Evolutionary conservation across 2,113 vertebrate genomes (phyloP), one percentile per base, ranked within the genome.

Genomic region (Passer montanus): DNA sequence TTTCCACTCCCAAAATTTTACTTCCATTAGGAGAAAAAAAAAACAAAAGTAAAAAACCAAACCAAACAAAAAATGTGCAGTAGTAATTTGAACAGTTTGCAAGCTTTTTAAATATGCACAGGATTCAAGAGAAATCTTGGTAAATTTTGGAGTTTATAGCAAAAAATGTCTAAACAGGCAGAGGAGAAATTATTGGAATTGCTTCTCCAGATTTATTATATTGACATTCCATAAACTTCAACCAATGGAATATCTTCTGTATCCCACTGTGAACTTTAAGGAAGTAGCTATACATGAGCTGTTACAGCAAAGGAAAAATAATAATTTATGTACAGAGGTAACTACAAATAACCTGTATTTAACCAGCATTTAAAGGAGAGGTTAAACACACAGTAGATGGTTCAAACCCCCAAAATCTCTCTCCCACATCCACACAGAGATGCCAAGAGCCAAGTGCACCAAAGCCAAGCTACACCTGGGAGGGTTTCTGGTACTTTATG

Each of bases 271-370:
- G 47, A 72, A 11, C 22, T 37, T 31, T 18, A n/a, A 17, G n/a
- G 67, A 80, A 77, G 26, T 4, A 47, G 31, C 63, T 7, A 35
- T 0, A 49, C 3, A 0, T 0, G 1, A 64, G 13, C 4, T 21
- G 15, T 6, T 35, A 37, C 35, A 87, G 24, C 5, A 50, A 60
- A 28, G 27, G 5, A 47, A 76, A 66, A 35, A 35, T 2, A 17
- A 15, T 4, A 35, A 46, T 41, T 72, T 79, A 37, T 1, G 5
- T 30, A n/a, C 23, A 66, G 41, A 53, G 55, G 4, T 1, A 7
- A 58, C 24, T 26, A 30, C 28, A 89, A 80, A 53, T 12, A 41
- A 52, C 37, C 33, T 35, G 10, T 11, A 33, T 24, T 63, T 56
- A 77, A 24, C 4, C 35, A 55, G 53, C 26, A 26, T 10, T 58